Percentiles rank a stretch among this genome's conserved stretches.
These are phyloP conservation scores for Gila robusta DNA, from an alignment of 2,797 vertebrate genomes.

Conservation along the genomic window DNA sequence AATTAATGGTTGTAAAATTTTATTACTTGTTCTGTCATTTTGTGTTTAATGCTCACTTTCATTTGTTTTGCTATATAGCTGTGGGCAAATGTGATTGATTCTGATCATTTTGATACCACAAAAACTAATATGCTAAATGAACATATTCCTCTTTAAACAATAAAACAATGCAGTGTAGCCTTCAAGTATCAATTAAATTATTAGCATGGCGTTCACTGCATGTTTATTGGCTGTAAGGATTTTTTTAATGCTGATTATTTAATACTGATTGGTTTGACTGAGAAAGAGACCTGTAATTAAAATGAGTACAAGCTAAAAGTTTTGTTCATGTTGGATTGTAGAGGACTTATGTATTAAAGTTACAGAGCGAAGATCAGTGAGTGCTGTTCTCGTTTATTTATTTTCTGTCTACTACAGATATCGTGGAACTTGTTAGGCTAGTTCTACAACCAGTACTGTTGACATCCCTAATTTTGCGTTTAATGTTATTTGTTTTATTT, in stretches of 20 bases:
- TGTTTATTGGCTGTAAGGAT: not conserved
- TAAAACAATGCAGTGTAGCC: no score
- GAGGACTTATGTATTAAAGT: not conserved
- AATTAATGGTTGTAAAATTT: not conserved
- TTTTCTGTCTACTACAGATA: not conserved
- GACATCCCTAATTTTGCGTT: not conserved
- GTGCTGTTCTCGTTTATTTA: not conserved
- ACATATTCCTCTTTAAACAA: not conserved
- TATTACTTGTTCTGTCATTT: not conserved
- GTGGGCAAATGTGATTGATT: not conserved
- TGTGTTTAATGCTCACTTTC: not conserved
- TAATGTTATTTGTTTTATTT: not conserved
- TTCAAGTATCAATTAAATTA: not conserved
- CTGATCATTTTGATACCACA: not conserved
- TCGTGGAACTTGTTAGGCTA: not conserved
- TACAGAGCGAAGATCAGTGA: not conserved
- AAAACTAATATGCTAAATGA: not conserved
- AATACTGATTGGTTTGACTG: not conserved
- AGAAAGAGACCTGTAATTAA: not conserved
- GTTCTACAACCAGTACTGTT: not conserved
- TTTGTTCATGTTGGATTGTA: not conserved
- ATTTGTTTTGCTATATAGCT: not conserved
- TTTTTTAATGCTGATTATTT: not conserved
- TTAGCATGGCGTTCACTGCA: no score
- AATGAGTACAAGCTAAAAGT: not conserved